These are phyloP conservation scores for Sebastes ruberrimus DNA, from an alignment of 2,797 vertebrate genomes.

Conservation along the genomic window DNA sequence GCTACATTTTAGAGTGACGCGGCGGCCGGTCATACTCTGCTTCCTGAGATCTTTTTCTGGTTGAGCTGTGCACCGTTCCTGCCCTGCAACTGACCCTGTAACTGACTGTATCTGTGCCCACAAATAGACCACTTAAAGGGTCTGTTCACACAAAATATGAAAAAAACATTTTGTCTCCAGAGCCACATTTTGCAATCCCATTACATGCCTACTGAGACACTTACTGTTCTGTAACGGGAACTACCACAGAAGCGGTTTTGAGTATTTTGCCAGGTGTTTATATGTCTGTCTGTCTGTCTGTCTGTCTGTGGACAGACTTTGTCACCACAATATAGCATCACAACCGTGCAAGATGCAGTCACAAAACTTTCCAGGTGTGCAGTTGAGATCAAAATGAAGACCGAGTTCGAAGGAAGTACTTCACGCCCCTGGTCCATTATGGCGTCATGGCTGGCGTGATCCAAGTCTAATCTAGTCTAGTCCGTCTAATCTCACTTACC, in stretches of 20 bases:
- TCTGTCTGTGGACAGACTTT: too few species aligned
- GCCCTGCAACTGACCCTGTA: neutral
- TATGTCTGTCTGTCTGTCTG: too few species aligned
- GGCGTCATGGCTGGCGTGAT: neutral
- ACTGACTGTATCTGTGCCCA: neutral
- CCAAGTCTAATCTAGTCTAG: neutral
- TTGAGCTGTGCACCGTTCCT: constrained; percentile 4
- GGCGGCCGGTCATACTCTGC: neutral
- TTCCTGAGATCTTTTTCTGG: constrained; percentile 32
- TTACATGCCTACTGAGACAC: neutral
- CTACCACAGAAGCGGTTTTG: neutral
- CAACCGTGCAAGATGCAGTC: neutral
- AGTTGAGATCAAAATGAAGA: neutral
- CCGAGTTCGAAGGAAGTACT: neutral
- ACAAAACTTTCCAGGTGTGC: neutral
- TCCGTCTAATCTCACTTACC: neutral
- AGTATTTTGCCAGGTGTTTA: neutral
- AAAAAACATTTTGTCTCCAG: neutral
- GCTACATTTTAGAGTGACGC: constrained; percentile 17
- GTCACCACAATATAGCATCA: too few species aligned
- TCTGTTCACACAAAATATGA: neutral
- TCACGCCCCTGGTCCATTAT: neutral
- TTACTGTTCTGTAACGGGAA: neutral
- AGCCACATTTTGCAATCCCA: too few species aligned
- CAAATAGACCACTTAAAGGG: neutral